Base-by-base conservation (phyloP, 2,888 invertebrate species). In the Perdita meconis region DNA sequence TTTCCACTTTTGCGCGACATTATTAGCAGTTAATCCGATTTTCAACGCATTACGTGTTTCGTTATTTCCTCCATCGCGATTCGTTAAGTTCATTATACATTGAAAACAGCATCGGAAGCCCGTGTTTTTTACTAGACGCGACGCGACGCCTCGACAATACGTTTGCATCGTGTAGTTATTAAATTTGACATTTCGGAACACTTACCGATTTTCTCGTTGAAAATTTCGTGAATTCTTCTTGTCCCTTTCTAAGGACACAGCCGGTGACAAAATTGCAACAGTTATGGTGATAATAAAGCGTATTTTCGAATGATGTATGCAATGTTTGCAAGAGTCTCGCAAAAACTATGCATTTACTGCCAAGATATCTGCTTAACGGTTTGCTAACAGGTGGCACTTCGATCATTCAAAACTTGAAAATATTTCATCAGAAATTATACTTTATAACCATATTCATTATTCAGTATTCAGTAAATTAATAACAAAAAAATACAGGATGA, bases 21-120 rank as follows among this genome's bases (percentile, higher is more conserved):
- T 60, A 72, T 65, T 64, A 24, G 53, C 22, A 55, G 59, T 36
- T 68, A 73, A 75, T 75, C 47, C 47, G n/a, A 26, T 40, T 65
- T 44, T 34, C 38, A 26, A 2, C 22, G 26, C 10, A 30, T 57
- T 50, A 53, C n/a, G 16, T 19, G 38, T 2, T 0, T 40, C 26
- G 12, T 63, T 71, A 56, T 63, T 71, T 44, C 55, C 26, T 38
- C 44, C 2, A n/a, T 13, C 2, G n/a, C 2, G 36, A 36, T 34
- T 10, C 13, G 51, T 42, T 30, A 30, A 44, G 47, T 57, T 34
- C 10, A 8, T 30, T 13, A 2, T 5, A 10, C 0, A 16, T 30
- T 4, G 16, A 38, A 56, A 70, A 16, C 22, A 5, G 0, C 16
- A 5, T 3, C 1, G 8, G 38, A 53, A 64, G 53, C 16, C 47